Evolutionary conservation across 2,888 invertebrate genomes (phyloP).

Genomic region (Cepaea hortensis): DNA sequence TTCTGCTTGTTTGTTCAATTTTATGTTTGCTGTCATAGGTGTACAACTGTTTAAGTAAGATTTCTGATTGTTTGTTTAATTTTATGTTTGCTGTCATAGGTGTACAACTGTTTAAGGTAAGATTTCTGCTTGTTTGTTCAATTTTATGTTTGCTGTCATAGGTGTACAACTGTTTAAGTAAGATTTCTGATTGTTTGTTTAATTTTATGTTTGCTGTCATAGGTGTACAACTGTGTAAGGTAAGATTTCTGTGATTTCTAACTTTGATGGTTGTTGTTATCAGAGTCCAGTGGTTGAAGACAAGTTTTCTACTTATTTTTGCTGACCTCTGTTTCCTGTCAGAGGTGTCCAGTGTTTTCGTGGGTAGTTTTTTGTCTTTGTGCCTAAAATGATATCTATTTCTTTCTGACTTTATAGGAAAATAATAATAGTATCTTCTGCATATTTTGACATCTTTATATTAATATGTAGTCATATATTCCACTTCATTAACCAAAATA

Average conservation of each 20-base stretch:
- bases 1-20: background rate
- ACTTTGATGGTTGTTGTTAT: conserved; percentile 85
- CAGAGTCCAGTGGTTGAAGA: conserved; percentile 99
- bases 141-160: conserved; percentile 86
- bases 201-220: conserved; percentile 99
- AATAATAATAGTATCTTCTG: too few species aligned
- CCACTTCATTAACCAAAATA: too few species aligned
- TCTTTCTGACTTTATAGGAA: too few species aligned
- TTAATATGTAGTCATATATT: too few species aligned
- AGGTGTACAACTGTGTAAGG: conserved; percentile 99
- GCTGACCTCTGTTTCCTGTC: conserved; percentile 99
- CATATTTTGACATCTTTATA: too few species aligned
- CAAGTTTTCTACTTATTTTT: conserved; percentile 84
- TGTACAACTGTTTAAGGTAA: conserved; percentile 99
- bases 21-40: conserved; percentile 98
- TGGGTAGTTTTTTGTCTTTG: too few species aligned
- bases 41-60: conserved; percentile 98
- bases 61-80: conserved; percentile 93
- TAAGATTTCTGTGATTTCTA: conserved; percentile 71
- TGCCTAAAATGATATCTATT: too few species aligned
- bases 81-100: conserved; percentile 99
- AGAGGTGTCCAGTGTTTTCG: conserved; percentile 91
- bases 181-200: conserved; percentile 85
- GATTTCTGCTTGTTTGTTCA: background rate
- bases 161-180: conserved; percentile 99